phyloP scores from a whole-genome alignment of 2,113 vertebrate genomes.

The Lucifuga dentata region DNA sequence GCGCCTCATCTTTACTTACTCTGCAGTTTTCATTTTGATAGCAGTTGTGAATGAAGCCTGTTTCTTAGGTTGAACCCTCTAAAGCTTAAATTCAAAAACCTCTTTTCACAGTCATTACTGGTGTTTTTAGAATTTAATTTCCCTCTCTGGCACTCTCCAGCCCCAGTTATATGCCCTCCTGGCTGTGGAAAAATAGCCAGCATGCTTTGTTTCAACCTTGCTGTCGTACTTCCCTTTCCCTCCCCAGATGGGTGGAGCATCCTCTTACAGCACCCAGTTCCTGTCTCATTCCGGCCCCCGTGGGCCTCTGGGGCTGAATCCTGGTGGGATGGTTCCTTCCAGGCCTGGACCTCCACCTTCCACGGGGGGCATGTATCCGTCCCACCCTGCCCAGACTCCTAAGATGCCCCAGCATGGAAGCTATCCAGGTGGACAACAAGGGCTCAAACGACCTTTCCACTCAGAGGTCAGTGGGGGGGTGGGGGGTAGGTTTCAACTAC shows the following conservation, averaged over 20 bases:
- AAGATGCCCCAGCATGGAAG: conserved; percentile 87
- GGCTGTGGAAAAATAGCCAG: conserved; percentile 27
- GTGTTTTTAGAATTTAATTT: not conserved
- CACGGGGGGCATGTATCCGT: conserved; percentile 81
- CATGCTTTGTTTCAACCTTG: conserved; percentile 7
- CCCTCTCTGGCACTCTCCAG: not conserved
- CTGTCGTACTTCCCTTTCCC: conserved; percentile 33
- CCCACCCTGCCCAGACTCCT: conserved; percentile 84
- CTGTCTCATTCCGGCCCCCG: conserved; percentile 89
- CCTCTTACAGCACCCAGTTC: conserved; percentile 92
- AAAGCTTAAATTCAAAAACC: too few species aligned
- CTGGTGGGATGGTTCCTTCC: conserved; percentile 84
- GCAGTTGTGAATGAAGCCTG: too few species aligned
- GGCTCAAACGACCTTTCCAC: conserved; percentile 89
- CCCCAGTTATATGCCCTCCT: too few species aligned
- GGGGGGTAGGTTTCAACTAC: too few species aligned
- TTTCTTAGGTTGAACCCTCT: too few species aligned
- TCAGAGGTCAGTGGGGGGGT: conserved; percentile 85
- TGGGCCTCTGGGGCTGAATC: conserved; percentile 84
- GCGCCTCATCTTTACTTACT: too few species aligned
- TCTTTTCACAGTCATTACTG: too few species aligned
- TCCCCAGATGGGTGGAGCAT: conserved; percentile 89
- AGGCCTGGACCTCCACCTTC: conserved; percentile 76
- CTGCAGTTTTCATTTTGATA: too few species aligned
- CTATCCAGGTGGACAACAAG: conserved; percentile 86